Evolutionary conservation across 2,888 invertebrate species (phyloP).

Genomic region (Ferdinandea cuprea): DNA sequence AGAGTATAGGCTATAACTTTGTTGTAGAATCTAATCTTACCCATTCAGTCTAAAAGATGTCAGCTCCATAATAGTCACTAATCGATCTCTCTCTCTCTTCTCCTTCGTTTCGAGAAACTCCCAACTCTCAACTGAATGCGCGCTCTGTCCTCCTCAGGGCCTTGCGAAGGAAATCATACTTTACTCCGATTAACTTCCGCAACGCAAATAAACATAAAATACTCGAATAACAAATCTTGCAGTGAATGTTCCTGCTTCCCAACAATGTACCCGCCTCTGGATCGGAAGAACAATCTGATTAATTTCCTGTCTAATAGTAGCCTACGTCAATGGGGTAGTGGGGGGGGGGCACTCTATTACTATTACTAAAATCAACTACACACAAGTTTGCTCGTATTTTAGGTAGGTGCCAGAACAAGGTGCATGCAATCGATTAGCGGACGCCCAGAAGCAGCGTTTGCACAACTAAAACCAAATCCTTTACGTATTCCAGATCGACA

Average conservation of each 20-base stretch:
- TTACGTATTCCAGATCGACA: conserved; percentile 45
- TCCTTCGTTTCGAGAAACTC: too few relatives aligned
- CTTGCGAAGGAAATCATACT: conserved; percentile 14
- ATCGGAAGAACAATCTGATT: conserved; percentile 73
- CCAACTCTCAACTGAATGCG: neutral
- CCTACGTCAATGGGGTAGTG: conserved; percentile 37
- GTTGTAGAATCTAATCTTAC: too few relatives aligned
- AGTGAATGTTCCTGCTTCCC: conserved; percentile 27
- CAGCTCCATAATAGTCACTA: too few relatives aligned
- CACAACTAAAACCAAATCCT: conserved; percentile 46
- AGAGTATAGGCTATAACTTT: too few relatives aligned
- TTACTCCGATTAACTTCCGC: conserved; percentile 61
- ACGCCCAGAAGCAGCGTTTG: conserved; percentile 65
- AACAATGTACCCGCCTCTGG: conserved; percentile 59
- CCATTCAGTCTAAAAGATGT: too few relatives aligned
- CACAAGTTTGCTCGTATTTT: conserved; percentile 40
- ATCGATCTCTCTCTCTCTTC: too few relatives aligned
- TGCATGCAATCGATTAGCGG: conserved; percentile 73
- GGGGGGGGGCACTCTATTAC: too few relatives aligned
- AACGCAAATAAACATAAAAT: conserved; percentile 50
- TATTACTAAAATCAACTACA: conserved; percentile 41
- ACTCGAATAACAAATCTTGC: conserved; percentile 44
- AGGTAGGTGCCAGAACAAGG: conserved; percentile 74
- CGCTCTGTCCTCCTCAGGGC: neutral
- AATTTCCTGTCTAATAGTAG: conserved; percentile 71